Base-by-base conservation (phyloP, 2,797 vertebrate genomes). In the Smutsia temminckii region DNA sequence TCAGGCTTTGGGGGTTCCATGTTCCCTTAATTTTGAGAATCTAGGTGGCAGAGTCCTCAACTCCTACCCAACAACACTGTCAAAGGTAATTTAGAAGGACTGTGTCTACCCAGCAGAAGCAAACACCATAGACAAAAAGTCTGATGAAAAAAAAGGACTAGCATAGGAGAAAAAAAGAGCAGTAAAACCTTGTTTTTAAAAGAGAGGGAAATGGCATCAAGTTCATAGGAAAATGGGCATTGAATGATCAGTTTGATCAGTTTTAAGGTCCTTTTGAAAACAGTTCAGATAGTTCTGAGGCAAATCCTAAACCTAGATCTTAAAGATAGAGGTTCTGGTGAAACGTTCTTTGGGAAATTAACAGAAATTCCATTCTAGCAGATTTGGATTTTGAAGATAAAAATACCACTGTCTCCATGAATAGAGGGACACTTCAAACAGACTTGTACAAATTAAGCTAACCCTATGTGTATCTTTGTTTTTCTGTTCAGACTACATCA, bases 381-480 rank as follows among this genome's bases (percentile, higher is more conserved):
- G 75, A 89, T 86, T 94, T 95, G 83, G 78, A 89, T 95, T 95
- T 95, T 93, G 42, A 95, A 95, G 96, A 94, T 96, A 97, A 96
- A 96, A 96, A 97, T 95, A 97, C 25, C 49, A 68, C 83, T 84
- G 83, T 83, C 66, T 95, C 87, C 88, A 87, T 90, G 69, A 94
- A 91, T 51, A 57, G 85, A 71, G 74, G 89, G 64, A 86, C 92
- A 92, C 75, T 89, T 85, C 74, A 63, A 96, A 37, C 68, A 95
- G 91, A 77, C 57, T 64, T 84, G 85, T 93, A 92, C 89, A 96
- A 96, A 95, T 95, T 95, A 91, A 95, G 72, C 79, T 96, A 94
- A 93, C 61, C 94, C 55, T 78, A 75, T 80, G 85, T 81, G 85
- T 77, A 93, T 61, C 88, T 95, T 93, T 88, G 61, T 68, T 89